Conservation (phyloP, 2,888 invertebrate genomes). For the Polyommatus icarus region DNA sequence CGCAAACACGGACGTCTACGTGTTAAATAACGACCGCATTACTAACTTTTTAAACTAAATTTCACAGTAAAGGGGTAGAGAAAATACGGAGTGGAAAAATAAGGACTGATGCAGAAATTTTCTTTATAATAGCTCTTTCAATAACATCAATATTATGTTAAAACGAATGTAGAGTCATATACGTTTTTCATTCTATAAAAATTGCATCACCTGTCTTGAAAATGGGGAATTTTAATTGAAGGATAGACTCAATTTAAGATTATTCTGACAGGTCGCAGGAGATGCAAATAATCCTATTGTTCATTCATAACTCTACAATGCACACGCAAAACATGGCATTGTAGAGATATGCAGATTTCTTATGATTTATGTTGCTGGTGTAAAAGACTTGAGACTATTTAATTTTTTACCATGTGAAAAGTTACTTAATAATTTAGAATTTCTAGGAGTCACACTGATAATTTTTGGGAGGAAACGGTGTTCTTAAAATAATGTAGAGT, state of each 20-base stretch:
- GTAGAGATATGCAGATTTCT: constrained; percentile 16
- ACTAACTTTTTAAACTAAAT: not conserved
- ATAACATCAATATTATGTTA: not conserved
- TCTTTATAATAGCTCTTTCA: not conserved
- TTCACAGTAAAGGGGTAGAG: not conserved
- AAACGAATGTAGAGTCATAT: not conserved
- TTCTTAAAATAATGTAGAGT: no score
- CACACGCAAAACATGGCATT: constrained; percentile 12
- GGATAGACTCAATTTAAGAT: not conserved
- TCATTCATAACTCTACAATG: not conserved
- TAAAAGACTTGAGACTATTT: not conserved
- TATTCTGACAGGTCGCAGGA: not conserved
- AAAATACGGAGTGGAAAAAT: not conserved
- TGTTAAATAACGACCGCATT: constrained; percentile 54
- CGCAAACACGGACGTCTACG: constrained; percentile 64
- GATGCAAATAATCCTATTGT: constrained; percentile 5
- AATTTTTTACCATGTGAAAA: not conserved
- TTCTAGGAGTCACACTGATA: no score
- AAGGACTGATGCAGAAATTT: not conserved
- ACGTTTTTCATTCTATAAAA: not conserved
- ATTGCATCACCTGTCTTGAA: not conserved
- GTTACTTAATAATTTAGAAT: no score
- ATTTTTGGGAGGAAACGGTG: no score
- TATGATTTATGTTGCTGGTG: not conserved
- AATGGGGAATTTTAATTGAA: not conserved